These are phyloP conservation scores for Cherax quadricarinatus DNA, from an alignment of 1,140 invertebrate genomes.

Conservation along the genomic window DNA sequence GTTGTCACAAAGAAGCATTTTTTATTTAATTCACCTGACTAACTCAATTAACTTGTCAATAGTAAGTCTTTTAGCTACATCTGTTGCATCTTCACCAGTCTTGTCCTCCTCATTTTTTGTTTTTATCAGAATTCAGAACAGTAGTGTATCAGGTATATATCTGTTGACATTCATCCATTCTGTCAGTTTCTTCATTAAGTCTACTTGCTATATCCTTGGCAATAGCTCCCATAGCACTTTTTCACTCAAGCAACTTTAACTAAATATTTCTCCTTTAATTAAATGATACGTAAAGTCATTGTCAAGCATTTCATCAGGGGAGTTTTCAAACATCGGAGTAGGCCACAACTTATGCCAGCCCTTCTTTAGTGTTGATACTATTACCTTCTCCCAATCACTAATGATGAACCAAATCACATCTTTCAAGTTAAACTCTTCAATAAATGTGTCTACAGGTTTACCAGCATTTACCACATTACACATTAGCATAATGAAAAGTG, in stretches of 20 bases:
- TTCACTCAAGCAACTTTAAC: background rate
- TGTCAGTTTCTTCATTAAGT: constrained; percentile 5
- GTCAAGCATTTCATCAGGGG: background rate
- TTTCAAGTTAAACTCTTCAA: constrained; percentile 8
- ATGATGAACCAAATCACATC: constrained; percentile 11
- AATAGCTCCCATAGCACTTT: background rate
- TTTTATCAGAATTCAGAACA: background rate
- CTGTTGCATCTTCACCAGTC: background rate
- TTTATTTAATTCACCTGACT: too few species aligned
- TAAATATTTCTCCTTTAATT: background rate
- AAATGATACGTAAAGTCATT: background rate
- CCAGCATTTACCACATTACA: background rate
- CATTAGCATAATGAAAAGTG: background rate
- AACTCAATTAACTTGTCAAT: background rate
- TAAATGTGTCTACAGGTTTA: background rate
- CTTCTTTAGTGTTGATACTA: constrained; percentile 9
- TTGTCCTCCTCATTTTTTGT: background rate
- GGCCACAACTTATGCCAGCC: constrained; percentile 49
- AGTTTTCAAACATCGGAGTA: background rate
- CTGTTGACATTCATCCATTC: background rate
- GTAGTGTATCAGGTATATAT: background rate
- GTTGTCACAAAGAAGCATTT: too few species aligned
- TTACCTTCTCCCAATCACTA: constrained; percentile 12
- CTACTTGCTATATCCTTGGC: background rate
- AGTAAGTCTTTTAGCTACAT: too few species aligned